Percentiles rank a stretch among this genome's conserved stretches.
phyloP scores from a whole-genome alignment of 2,888 invertebrate genomes.

The Phalera bucephala region DNA sequence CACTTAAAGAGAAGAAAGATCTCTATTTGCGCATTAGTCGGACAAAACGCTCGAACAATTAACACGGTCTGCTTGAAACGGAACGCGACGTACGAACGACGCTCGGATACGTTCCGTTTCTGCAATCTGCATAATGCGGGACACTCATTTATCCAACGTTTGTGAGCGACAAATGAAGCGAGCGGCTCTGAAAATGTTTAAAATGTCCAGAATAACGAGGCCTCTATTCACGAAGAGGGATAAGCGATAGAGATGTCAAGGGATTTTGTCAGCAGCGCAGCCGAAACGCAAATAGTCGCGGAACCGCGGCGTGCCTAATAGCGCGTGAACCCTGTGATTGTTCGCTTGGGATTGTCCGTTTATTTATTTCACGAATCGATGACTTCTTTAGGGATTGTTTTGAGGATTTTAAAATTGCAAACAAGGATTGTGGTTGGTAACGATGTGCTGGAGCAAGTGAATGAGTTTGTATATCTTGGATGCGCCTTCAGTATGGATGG shows the following conservation, averaged over 20 bases:
- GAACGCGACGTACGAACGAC: conserved; percentile 34
- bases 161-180: conserved; percentile 74
- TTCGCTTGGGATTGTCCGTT: conserved; percentile 45
- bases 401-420: conserved; percentile 2
- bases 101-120: conserved; percentile 51
- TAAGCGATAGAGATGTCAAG: conserved; percentile 26
- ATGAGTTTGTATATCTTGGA: too few relatives aligned
- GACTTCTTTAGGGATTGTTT: conserved; percentile 28
- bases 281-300: conserved; percentile 54
- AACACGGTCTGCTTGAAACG: conserved; percentile 36
- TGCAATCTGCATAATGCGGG: conserved; percentile 70
- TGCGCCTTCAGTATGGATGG: too few relatives aligned
- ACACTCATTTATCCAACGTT: conserved; percentile 67
- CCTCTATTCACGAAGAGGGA: conserved; percentile 27
- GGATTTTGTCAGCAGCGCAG: conserved; percentile 26
- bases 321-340: conserved; percentile 64
- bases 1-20: too few relatives aligned
- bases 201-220: conserved; percentile 41
- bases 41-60: conserved; percentile 51
- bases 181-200: conserved; percentile 45
- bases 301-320: conserved; percentile 55
- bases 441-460: too few relatives aligned
- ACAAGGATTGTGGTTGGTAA: too few relatives aligned
- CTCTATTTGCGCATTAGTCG: conserved; percentile 51
- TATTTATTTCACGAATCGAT: conserved; percentile 50